Percentiles rank a stretch among this genome's conserved stretches.
phyloP scores from a whole-genome alignment of 92 coral and sea anemone genomes.

The Siderastrea radians region DNA sequence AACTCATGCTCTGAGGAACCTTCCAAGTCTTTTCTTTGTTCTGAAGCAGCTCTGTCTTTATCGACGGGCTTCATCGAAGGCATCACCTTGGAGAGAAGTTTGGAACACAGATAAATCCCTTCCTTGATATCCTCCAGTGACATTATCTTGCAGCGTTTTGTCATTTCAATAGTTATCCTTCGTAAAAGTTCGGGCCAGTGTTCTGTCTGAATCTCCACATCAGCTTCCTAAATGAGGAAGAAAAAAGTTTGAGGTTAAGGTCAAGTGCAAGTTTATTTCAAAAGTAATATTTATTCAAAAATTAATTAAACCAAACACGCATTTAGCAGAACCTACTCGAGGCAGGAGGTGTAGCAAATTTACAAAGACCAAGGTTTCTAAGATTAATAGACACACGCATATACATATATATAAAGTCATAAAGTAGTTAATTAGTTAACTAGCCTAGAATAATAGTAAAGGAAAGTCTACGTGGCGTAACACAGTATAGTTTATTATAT shows the following conservation, averaged over 20 bases:
- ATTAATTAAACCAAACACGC: too few relatives aligned
- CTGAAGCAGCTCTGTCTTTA: constrained; percentile 22
- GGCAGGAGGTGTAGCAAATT: too few relatives aligned
- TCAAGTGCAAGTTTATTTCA: too few relatives aligned
- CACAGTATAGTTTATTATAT: too few relatives aligned
- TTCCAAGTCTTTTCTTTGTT: constrained; percentile 52
- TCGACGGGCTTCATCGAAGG: constrained; percentile 86
- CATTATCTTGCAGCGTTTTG: constrained; percentile 86
- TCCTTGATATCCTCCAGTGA: constrained; percentile 85
- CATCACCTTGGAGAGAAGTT: constrained; percentile 95
- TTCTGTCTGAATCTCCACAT: constrained; percentile 91
- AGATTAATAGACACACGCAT: too few relatives aligned
- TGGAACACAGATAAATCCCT: constrained; percentile 92
- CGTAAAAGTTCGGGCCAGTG: constrained; percentile 97
- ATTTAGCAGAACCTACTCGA: too few relatives aligned
- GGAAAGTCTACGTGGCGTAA: too few relatives aligned
- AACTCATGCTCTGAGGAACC: constrained; percentile 33
- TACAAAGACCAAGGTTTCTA: too few relatives aligned
- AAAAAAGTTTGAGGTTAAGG: neutral
- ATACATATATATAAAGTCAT: too few relatives aligned
- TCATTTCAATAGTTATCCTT: constrained; percentile 87
- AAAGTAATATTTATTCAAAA: too few relatives aligned
- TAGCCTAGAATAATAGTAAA: too few relatives aligned
- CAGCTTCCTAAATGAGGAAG: constrained; percentile 80
- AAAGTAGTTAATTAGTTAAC: too few relatives aligned